A percentile compares a stretch with the other conserved stretches of the same genome.
phyloP scores from a whole-genome alignment of 2,888 invertebrate species.

The Clusia tigrina region DNA sequence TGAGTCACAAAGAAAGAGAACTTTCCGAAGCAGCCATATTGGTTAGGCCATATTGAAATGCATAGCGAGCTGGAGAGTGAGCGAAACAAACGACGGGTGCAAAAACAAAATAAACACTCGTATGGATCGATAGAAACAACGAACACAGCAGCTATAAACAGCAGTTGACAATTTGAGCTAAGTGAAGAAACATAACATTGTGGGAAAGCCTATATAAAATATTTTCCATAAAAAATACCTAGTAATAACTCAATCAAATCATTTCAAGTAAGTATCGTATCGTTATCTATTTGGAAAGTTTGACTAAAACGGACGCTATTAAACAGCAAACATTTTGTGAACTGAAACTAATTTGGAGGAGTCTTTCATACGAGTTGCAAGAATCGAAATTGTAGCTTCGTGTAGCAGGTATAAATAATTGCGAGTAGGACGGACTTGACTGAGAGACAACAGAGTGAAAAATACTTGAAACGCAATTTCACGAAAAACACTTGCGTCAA shows the following conservation, averaged over 20 bases:
- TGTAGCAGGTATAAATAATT: not conserved
- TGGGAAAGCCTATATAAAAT: slow-evolving; percentile 15
- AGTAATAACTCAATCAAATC: slow-evolving; percentile 27
- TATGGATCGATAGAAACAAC: slow-evolving; percentile 52
- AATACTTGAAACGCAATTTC: slow-evolving; percentile 4
- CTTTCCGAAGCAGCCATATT: slow-evolving; percentile 59
- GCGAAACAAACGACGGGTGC: slow-evolving; percentile 42
- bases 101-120: slow-evolving; percentile 38
- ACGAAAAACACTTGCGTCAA: slow-evolving; percentile 16
- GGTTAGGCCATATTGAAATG: slow-evolving; percentile 43
- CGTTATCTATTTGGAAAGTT: not conserved
- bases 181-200: slow-evolving; percentile 44
- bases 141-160: slow-evolving; percentile 53
- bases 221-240: slow-evolving; percentile 26
- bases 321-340: slow-evolving; percentile 17
- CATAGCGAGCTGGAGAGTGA: not conserved
- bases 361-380: slow-evolving; percentile 24
- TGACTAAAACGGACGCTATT: slow-evolving; percentile 4
- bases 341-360: slow-evolving; percentile 3
- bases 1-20: slow-evolving; percentile 43
- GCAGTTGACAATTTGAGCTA: slow-evolving; percentile 52
- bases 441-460: slow-evolving; percentile 36
- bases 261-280: not conserved
- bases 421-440: not conserved
- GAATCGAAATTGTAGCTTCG: slow-evolving; percentile 28